Percentiles rank a stretch among this genome's conserved stretches.
phyloP scores from a whole-genome alignment of 1,140 invertebrate genomes.

The Drosophila lacteicornis region DNA sequence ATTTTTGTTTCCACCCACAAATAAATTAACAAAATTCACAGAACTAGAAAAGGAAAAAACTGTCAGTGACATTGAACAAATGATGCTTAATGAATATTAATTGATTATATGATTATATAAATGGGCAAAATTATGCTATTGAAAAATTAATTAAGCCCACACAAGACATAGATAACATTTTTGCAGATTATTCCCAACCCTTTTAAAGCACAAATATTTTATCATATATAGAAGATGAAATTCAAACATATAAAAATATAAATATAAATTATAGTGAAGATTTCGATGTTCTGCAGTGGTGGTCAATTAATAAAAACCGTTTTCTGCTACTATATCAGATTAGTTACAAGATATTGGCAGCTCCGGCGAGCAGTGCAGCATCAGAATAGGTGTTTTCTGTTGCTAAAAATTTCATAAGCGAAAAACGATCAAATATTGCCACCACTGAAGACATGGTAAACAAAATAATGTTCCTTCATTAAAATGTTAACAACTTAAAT shows the following conservation, averaged over 20 bases:
- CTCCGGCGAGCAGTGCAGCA: constrained; percentile 7
- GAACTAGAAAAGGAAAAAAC: too few relatives aligned
- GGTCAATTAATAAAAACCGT: constrained; percentile 7
- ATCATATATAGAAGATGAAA: neutral
- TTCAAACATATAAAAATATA: constrained; percentile 20
- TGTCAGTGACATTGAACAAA: constrained; percentile 1
- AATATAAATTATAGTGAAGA: constrained; percentile 3
- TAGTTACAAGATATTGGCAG: neutral
- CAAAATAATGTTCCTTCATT: constrained; percentile 8
- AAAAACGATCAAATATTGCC: constrained; percentile 2
- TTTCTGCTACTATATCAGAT: neutral
- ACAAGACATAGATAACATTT: constrained; percentile 7
- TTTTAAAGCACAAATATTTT: constrained; percentile 2
- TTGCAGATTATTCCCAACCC: constrained; percentile 6
- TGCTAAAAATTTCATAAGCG: neutral
- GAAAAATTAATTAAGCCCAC: constrained; percentile 7
- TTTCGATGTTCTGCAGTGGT: constrained; percentile 14
- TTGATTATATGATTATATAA: too few relatives aligned
- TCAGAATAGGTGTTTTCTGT: constrained; percentile 4
- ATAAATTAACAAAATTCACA: constrained; percentile 7
- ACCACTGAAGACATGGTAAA: constrained; percentile 2
- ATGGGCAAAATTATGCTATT: constrained; percentile 1
- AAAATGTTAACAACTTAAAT: constrained; percentile 2
- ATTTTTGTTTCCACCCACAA: constrained; percentile 8
- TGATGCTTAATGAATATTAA: neutral